Conservation (phyloP, 2,888 invertebrate species). For the Mechanitis mazaeus region DNA sequence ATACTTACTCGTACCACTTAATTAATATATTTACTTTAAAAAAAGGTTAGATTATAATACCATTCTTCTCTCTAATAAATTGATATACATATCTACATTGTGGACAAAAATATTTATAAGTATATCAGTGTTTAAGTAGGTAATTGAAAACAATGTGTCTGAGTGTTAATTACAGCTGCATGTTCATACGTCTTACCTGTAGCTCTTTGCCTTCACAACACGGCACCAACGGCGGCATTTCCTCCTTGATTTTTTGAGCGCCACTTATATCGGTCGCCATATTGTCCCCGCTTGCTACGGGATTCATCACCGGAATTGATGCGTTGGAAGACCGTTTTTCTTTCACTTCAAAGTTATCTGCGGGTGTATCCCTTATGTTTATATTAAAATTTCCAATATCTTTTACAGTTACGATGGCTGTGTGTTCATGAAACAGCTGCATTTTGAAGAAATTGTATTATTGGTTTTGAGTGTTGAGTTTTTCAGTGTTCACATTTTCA, state of each 20-base stretch:
- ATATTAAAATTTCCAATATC: constrained; percentile 43
- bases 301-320: constrained; percentile 59
- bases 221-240: constrained; percentile 58
- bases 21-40: too few species aligned
- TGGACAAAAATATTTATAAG: too few species aligned
- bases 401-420: constrained; percentile 39
- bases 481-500: constrained; percentile 49
- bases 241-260: constrained; percentile 58
- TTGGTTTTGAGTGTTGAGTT: constrained; percentile 34
- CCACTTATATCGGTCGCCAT: constrained; percentile 55
- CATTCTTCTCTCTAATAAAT: too few species aligned
- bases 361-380: constrained; percentile 37
- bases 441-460: constrained; percentile 36
- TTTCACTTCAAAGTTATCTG: constrained; percentile 54
- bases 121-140: too few species aligned
- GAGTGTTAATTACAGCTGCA: not conserved
- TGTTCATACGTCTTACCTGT: constrained; percentile 38
- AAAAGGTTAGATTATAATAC: too few species aligned
- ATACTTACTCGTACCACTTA: too few species aligned
- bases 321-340: constrained; percentile 58
- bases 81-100: too few species aligned
- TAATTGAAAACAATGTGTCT: too few species aligned
- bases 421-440: constrained; percentile 60
- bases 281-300: constrained; percentile 69
- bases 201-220: constrained; percentile 68